These are phyloP conservation scores for Lysandra bellargus DNA, from an alignment of 2,888 invertebrate species.

Conservation along the genomic window DNA sequence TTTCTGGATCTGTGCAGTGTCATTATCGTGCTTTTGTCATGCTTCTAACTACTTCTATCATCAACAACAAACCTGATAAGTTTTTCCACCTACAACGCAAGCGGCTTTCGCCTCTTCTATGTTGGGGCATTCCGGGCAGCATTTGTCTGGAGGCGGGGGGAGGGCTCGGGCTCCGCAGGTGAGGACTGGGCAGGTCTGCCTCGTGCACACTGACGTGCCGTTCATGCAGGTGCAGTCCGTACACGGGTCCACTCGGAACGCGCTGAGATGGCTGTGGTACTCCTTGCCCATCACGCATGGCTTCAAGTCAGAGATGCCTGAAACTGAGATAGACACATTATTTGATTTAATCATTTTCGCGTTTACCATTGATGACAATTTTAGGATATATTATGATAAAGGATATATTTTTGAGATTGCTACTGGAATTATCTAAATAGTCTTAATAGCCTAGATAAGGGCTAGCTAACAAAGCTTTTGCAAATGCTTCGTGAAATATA, in stretches of 20 bases:
- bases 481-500: too few relatives aligned
- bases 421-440: too few relatives aligned
- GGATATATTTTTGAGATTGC: too few relatives aligned
- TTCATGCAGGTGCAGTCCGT: constrained; percentile 91
- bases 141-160: constrained; percentile 83
- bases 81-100: constrained; percentile 83
- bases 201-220: constrained; percentile 88
- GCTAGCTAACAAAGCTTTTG: too few relatives aligned
- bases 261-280: constrained; percentile 82
- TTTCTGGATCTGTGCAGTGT: not conserved
- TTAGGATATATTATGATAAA: too few relatives aligned
- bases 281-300: constrained; percentile 87
- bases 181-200: constrained; percentile 93
- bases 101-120: constrained; percentile 85
- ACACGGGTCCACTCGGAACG: constrained; percentile 87
- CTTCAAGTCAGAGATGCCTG: constrained; percentile 62
- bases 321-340: constrained; percentile 48
- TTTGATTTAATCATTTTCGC: too few relatives aligned
- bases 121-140: constrained; percentile 89
- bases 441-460: too few relatives aligned
- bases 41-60: not conserved
- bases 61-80: constrained; percentile 82
- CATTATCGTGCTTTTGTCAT: not conserved
- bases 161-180: constrained; percentile 90
- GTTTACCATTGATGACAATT: too few relatives aligned